Conservation (phyloP, 1,140 invertebrate genomes). For the Orius insidiosus region DNA sequence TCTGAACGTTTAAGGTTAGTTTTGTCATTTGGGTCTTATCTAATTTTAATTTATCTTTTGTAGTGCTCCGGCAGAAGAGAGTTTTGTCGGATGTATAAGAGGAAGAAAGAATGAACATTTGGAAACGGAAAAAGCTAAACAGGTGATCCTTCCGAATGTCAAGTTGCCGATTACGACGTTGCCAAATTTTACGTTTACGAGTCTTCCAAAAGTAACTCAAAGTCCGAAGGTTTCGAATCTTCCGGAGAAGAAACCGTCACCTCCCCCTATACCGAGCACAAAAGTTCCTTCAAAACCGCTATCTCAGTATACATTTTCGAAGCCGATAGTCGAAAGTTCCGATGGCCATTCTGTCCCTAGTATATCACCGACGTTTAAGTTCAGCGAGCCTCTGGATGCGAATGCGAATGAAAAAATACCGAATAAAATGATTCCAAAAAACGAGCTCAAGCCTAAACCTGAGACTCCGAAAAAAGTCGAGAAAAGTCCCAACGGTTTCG, state of each 20-base stretch:
- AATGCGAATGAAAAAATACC: neutral
- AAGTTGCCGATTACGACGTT: slow-evolving; percentile 1
- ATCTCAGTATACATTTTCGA: neutral
- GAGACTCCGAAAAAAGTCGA: neutral
- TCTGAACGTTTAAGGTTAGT: neutral
- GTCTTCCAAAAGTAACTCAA: no score
- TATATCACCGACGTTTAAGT: neutral
- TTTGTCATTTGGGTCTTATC: neutral
- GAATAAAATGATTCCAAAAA: neutral
- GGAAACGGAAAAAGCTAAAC: neutral
- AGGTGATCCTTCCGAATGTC: slow-evolving; percentile 7
- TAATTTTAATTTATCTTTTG: no score
- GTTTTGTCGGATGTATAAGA: slow-evolving; percentile 6
- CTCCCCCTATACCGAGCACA: no score
- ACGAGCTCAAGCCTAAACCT: slow-evolving; percentile 4
- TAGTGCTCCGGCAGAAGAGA: neutral
- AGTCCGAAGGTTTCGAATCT: no score
- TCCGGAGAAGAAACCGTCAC: no score
- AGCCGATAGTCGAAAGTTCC: neutral
- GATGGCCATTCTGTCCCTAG: neutral
- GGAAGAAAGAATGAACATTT: slow-evolving; percentile 5
- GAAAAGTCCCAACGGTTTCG: slow-evolving; percentile 14
- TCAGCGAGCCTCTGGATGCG: slow-evolving; percentile 4
- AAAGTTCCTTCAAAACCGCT: no score
- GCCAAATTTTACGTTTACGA: slow-evolving; percentile 2